Conservation (phyloP, 1,140 invertebrate species). For the Idris sp. region DNA sequence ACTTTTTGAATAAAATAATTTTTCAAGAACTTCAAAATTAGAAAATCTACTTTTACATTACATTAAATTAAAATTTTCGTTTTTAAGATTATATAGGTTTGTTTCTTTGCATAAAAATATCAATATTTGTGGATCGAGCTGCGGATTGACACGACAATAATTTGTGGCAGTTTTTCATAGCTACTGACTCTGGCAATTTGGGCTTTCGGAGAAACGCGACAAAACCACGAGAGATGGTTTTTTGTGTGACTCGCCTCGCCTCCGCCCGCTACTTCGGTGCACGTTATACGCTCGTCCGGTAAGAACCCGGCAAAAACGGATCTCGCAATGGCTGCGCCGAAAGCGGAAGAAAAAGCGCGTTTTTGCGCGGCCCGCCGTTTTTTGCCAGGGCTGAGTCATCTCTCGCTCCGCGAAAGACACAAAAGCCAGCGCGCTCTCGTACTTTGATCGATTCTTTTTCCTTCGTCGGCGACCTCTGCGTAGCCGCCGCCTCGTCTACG, state of each 20-base stretch:
- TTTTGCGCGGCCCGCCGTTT: conserved; percentile 68
- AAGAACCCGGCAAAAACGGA: conserved; percentile 60
- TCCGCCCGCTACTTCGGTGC: conserved; percentile 54
- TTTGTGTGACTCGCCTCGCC: conserved; percentile 55
- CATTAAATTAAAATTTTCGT: too few species aligned
- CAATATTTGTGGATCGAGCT: too few species aligned
- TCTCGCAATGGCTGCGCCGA: conserved; percentile 66
- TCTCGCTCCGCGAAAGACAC: conserved; percentile 63
- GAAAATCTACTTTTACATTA: too few species aligned
- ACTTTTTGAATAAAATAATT: too few species aligned
- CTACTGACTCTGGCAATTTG: conserved; percentile 61
- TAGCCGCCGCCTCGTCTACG: conserved; percentile 45
- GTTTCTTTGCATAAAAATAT: too few species aligned
- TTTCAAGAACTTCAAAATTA: too few species aligned
- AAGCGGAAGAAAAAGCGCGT: conserved; percentile 70
- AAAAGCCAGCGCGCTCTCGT: conserved; percentile 63
- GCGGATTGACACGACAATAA: conserved; percentile 53
- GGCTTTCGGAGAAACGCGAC: conserved; percentile 63
- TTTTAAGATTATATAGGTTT: too few species aligned
- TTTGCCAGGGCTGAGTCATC: conserved; percentile 66
- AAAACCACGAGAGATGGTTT: conserved; percentile 63
- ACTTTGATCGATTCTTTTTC: conserved; percentile 66
- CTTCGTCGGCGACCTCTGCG: conserved; percentile 59
- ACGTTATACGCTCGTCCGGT: conserved; percentile 62
- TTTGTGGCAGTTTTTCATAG: conserved; percentile 45